Conservation (phyloP, 1,140 invertebrate species). For the Philaenus spumarius region DNA sequence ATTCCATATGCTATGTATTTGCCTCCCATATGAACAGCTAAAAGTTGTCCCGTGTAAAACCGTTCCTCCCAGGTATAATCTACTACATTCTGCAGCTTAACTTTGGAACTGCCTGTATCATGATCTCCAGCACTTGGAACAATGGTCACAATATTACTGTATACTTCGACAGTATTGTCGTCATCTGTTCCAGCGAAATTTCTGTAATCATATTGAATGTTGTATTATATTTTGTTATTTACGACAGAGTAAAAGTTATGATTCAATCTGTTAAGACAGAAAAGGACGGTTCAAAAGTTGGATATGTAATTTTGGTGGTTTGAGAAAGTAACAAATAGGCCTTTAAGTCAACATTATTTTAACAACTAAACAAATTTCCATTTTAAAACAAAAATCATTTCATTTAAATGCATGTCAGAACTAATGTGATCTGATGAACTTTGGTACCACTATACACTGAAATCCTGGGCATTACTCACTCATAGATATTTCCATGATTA, state of each 20-base stretch:
- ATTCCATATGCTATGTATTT: slow-evolving; percentile 85
- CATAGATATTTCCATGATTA: too few relatives aligned
- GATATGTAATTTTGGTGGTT: too few relatives aligned
- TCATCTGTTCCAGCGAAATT: slow-evolving; percentile 46
- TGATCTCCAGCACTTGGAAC: slow-evolving; percentile 59
- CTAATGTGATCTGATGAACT: too few relatives aligned
- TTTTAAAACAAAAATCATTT: too few relatives aligned
- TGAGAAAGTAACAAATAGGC: too few relatives aligned
- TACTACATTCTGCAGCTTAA: slow-evolving; percentile 85
- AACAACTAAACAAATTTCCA: too few relatives aligned
- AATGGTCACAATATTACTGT: slow-evolving; percentile 60
- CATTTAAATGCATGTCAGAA: too few relatives aligned
- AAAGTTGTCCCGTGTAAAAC: slow-evolving; percentile 75
- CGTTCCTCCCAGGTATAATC: slow-evolving; percentile 89
- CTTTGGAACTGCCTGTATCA: slow-evolving; percentile 73
- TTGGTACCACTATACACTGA: too few relatives aligned
- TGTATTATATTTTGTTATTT: not conserved
- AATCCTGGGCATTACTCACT: too few relatives aligned
- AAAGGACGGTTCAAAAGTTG: too few relatives aligned
- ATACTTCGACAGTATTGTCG: slow-evolving; percentile 58
- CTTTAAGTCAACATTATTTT: too few relatives aligned
- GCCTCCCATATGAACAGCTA: slow-evolving; percentile 81
- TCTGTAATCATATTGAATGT: slow-evolving; percentile 12
- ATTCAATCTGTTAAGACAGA: not conserved
- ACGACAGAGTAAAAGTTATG: not conserved